Evolutionary conservation across 2,113 vertebrate genomes (phyloP), one percentile per base, ranked within the genome.

Genomic region (Coryphaenoides rupestris): DNA sequence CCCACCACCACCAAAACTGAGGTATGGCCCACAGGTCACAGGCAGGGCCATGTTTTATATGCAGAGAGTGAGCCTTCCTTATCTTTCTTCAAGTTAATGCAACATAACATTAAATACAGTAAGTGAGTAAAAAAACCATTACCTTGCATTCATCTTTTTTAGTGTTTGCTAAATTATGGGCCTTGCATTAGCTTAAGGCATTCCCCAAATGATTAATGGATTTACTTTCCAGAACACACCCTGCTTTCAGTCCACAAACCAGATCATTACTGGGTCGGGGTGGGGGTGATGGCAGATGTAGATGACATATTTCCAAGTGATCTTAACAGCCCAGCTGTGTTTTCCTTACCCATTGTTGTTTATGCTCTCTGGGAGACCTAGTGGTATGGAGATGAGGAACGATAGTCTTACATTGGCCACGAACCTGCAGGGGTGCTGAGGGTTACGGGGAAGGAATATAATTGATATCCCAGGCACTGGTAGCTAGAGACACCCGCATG

Each of bases 381-480:
- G 90, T 90, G 92, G 93, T 91, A 93, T 77, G 86, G 90, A 89
- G 87, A 90, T 87, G 84, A 89, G 77, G 74, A 70, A 79, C 78
- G 74, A 68, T 67, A 62, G 71, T 70, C 80, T 75, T 77, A 81
- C 84, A 75, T 1, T 24, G 74, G 71, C 65, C 70, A 68, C 65
- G 66, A 54, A 70, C 77, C n/a, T 47, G 58, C n/a, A 80, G 69
- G 76, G 79, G 70, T 75, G 74, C 33, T 40, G 23, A n/a, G 49
- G 53, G 58, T 58, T 28, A 70, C 68, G 72, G 61, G 2, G 79
- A 82, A 82, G 87, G 86, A 84, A 86, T 92, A 94, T 97, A 95
- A 98, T 95, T 95, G 95, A 95, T 96, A 96, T 94, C 92, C 94
- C 95, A 98, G 95, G 90, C 95, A 86, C 92, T 92, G 89, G 89